Percentiles rank a stretch among this genome's conserved stretches.
Evolutionary conservation across 2,113 vertebrate genomes (phyloP).

Genomic region (Oreotrochilus melanogaster): DNA sequence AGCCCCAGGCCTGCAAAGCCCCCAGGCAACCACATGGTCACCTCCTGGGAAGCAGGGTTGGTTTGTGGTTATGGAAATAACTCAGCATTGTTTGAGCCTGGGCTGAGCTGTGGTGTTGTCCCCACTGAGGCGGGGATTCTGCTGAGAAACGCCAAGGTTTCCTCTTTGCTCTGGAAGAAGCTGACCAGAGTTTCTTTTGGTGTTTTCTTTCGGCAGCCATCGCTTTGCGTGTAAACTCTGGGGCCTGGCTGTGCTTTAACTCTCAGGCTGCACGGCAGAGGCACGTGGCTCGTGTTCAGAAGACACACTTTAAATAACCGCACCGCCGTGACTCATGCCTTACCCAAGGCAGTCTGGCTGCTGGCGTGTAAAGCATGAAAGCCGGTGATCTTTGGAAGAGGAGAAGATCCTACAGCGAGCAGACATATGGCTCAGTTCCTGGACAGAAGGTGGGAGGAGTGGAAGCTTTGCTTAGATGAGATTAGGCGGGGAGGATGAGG

Average conservation of each 20-base stretch:
- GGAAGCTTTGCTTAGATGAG: background rate
- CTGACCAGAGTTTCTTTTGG: background rate
- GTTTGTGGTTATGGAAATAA: background rate
- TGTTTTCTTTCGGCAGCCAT: fast-evolving
- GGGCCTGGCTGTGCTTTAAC: background rate
- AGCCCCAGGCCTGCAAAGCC: background rate
- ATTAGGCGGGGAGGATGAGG: background rate
- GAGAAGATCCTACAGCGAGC: slow-evolving; percentile 30
- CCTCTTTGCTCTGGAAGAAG: background rate
- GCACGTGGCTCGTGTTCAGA: slow-evolving; percentile 29
- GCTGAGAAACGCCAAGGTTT: background rate
- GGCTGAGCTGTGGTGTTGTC: background rate
- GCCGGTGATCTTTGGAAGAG: slow-evolving; percentile 27
- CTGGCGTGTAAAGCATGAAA: slow-evolving; percentile 18
- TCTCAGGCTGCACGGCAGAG: background rate
- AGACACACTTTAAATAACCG: slow-evolving; percentile 53
- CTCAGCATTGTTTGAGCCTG: fast-evolving
- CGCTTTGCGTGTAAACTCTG: fast-evolving
- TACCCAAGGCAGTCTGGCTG: slow-evolving; percentile 44
- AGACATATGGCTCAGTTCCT: slow-evolving; percentile 60
- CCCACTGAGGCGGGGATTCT: background rate
- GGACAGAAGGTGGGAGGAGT: slow-evolving; percentile 46
- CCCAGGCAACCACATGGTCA: fast-evolving
- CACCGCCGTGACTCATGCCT: slow-evolving; percentile 56
- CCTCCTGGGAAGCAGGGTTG: background rate